Evolutionary conservation across 2,113 vertebrate genomes (phyloP), one percentile per base, ranked within the genome.

Genomic region (Nothoprocta perdicaria): DNA sequence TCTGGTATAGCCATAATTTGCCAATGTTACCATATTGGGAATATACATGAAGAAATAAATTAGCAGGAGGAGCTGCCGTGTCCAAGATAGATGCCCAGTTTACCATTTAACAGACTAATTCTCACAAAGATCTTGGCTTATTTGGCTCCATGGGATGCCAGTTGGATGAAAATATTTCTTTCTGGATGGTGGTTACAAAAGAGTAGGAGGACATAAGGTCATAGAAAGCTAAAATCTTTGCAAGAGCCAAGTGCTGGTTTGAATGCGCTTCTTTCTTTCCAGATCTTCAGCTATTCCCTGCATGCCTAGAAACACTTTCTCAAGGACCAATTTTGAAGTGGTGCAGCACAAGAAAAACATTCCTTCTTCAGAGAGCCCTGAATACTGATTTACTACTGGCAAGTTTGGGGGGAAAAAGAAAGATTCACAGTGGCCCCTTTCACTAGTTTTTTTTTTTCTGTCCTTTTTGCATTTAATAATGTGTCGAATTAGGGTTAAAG

Each of bases 141-240:
- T 68, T 92, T 80, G 48, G 27, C 66, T 63, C 33, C 26, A 46
- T 4, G 12, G 33, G 58, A 88, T 35, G 79, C 79, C 82, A 91
- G 61, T 8, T 89, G 91, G 76, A 57, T 78, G 84, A 89, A 92
- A 95, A 80, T 78, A 86, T 78, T 92, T 88, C 94, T 93, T 92
- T 93, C 91, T 80, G 85, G 73, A 29, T 41, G 61, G 72, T 38
- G 78, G 40, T 50, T 74, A 46, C 12, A 91, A 73, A 52, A 76
- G 76, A 92, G 80, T 46, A 75, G 85, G 55, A 89, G 55, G 55
- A 76, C 45, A 79, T 69, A 31, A 80, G 50, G 87, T 95, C 80
- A 73, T 1, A 75, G 91, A 95, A 83, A 92, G 69, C 69, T 81
- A 80, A 87, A 94, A 58, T 63, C 84, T 85, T 78, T 61, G 65